Percentiles rank a stretch among this genome's conserved stretches.
Conservation (phyloP, 2,888 invertebrate genomes). For the Pyrocoelia pectoralis region DNA sequence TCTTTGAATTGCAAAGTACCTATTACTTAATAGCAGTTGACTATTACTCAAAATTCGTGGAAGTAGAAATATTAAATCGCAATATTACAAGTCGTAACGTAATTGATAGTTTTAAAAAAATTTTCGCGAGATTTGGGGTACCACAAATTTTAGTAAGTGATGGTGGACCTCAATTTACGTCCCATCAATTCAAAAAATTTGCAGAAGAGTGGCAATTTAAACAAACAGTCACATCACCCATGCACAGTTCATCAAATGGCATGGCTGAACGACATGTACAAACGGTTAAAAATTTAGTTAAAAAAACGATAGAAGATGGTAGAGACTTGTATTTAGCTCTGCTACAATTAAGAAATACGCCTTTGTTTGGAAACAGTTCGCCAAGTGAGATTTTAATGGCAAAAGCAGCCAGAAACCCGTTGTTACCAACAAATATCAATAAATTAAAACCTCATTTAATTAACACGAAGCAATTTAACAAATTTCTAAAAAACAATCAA, state of each 20-base stretch:
- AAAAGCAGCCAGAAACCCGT: background rate
- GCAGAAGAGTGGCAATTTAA: background rate
- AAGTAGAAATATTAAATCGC: background rate
- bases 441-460: constrained; percentile 4
- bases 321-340: constrained; percentile 19
- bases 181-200: background rate
- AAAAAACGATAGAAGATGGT: constrained; percentile 13
- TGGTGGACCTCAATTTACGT: background rate
- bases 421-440: background rate
- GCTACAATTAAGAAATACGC: constrained; percentile 14
- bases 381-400: constrained; percentile 18
- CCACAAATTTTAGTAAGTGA: background rate
- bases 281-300: background rate
- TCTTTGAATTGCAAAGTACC: background rate
- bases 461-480: background rate
- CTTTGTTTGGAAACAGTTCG: constrained; percentile 7
- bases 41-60: background rate
- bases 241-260: background rate
- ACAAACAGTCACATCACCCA: background rate
- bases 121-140: background rate
- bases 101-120: background rate
- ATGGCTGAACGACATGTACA: background rate
- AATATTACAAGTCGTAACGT: background rate
- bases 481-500: background rate
- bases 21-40: background rate